Conservation (phyloP, 2,888 invertebrate species). For the Catocala sponsa region DNA sequence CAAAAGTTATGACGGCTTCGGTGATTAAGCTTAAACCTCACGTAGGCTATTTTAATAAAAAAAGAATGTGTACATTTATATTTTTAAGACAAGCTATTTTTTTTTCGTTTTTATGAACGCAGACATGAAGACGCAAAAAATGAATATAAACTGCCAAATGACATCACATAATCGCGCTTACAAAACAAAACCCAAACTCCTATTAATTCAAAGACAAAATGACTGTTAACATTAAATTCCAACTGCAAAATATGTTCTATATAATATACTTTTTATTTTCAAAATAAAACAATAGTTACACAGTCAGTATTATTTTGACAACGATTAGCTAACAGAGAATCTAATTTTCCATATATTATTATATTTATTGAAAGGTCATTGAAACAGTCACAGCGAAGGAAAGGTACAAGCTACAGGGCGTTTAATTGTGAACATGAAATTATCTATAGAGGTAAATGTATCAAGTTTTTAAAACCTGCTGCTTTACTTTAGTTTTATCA, state of each 20-base stretch:
- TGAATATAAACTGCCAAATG: slow-evolving; percentile 24
- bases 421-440: slow-evolving; percentile 43
- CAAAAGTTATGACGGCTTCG: slow-evolving; percentile 40
- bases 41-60: slow-evolving; percentile 46
- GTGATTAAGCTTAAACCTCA: slow-evolving; percentile 43
- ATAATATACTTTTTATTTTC: slow-evolving; percentile 61
- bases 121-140: slow-evolving; percentile 26
- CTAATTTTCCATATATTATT: slow-evolving; percentile 64
- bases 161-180: slow-evolving; percentile 45
- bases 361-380: slow-evolving; percentile 50
- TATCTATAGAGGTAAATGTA: not conserved
- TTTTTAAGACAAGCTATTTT: slow-evolving; percentile 32
- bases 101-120: slow-evolving; percentile 23
- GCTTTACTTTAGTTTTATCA: not conserved
- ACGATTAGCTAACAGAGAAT: slow-evolving; percentile 74
- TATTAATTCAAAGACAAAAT: slow-evolving; percentile 69
- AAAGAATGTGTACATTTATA: slow-evolving; percentile 40
- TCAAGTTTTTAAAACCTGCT: not conserved
- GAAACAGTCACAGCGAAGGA: slow-evolving; percentile 48
- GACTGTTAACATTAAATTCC: slow-evolving; percentile 65
- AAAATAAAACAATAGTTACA: slow-evolving; percentile 70
- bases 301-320: slow-evolving; percentile 69
- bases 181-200: slow-evolving; percentile 57
- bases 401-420: slow-evolving; percentile 35
- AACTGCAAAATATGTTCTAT: slow-evolving; percentile 64